Percentiles rank a stretch among this genome's conserved stretches.
These are phyloP conservation scores for Amblyopsis rosae DNA, from an alignment of 2,113 vertebrate species.

Conservation along the genomic window DNA sequence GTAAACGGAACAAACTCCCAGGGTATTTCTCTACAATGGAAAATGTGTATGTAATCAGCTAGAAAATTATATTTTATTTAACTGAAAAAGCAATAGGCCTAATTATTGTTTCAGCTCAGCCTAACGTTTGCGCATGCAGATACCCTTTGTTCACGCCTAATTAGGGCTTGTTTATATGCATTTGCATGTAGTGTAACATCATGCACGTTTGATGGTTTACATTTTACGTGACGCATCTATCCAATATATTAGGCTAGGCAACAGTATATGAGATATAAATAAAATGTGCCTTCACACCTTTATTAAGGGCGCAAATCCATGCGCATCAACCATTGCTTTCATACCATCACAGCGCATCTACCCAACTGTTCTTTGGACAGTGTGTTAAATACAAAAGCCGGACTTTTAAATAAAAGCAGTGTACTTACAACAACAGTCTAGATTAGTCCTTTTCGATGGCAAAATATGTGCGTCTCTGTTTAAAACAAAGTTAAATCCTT, in stretches of 20 bases:
- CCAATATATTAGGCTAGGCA: not conserved
- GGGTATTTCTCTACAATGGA: too few species aligned
- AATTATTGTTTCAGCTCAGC: not conserved
- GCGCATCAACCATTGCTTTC: constrained; percentile 22
- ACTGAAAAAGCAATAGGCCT: constrained; percentile 1
- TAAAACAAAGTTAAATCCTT: constrained; percentile 60
- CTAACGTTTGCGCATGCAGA: constrained; percentile 1
- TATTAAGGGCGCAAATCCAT: constrained; percentile 4
- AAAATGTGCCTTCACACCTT: not conserved
- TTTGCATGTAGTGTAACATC: not conserved
- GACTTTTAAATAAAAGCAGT: constrained; percentile 1
- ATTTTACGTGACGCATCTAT: not conserved
- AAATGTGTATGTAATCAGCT: too few species aligned
- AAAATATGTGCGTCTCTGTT: constrained; percentile 43
- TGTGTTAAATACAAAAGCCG: not conserved
- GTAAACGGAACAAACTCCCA: too few species aligned
- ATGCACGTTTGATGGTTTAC: not conserved
- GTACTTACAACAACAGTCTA: constrained; percentile 68
- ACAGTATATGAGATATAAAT: not conserved
- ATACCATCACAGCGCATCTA: constrained; percentile 17
- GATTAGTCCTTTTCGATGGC: constrained; percentile 22
- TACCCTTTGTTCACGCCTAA: constrained; percentile 31
- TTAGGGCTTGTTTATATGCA: not conserved
- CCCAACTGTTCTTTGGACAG: not conserved
- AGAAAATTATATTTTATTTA: not conserved